These are phyloP conservation scores for Epistrophe grossulariae DNA, from an alignment of 2,888 invertebrate species.

Conservation along the genomic window DNA sequence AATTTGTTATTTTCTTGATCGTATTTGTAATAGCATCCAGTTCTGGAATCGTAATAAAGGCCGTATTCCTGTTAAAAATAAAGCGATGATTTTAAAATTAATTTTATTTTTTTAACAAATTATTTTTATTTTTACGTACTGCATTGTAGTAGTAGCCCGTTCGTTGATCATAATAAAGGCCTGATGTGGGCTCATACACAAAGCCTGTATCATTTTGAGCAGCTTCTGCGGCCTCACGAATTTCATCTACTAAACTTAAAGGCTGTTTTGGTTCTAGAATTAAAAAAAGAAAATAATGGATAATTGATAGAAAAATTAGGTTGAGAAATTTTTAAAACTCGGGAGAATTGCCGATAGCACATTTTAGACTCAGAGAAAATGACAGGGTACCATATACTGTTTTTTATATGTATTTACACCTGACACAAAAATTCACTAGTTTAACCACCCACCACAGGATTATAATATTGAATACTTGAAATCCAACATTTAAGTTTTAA, in stretches of 20 bases:
- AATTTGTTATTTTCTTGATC: constrained; percentile 90
- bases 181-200: constrained; percentile 93
- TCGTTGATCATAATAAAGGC: constrained; percentile 94
- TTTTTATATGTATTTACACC: too few relatives aligned
- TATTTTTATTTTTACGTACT: constrained; percentile 85
- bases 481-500: too few relatives aligned
- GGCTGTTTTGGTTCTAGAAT: constrained; percentile 78
- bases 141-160: constrained; percentile 96
- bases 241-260: constrained; percentile 88
- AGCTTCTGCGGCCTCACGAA: constrained; percentile 90
- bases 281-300: constrained; percentile 75
- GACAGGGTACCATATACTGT: too few relatives aligned
- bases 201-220: constrained; percentile 91
- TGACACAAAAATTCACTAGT: too few relatives aligned
- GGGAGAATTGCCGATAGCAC: too few relatives aligned
- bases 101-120: background rate
- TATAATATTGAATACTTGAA: too few relatives aligned
- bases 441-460: too few relatives aligned
- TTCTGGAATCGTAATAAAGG: constrained; percentile 94
- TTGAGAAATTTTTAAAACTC: too few relatives aligned
- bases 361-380: too few relatives aligned
- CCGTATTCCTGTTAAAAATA: constrained; percentile 89
- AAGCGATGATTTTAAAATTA: constrained; percentile 19
- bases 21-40: constrained; percentile 93
- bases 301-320: too few relatives aligned